Evolutionary conservation across 2,113 vertebrate species (phyloP), one percentile per base, ranked within the genome.

Genomic region (Brachyhypopomus gauderio): DNA sequence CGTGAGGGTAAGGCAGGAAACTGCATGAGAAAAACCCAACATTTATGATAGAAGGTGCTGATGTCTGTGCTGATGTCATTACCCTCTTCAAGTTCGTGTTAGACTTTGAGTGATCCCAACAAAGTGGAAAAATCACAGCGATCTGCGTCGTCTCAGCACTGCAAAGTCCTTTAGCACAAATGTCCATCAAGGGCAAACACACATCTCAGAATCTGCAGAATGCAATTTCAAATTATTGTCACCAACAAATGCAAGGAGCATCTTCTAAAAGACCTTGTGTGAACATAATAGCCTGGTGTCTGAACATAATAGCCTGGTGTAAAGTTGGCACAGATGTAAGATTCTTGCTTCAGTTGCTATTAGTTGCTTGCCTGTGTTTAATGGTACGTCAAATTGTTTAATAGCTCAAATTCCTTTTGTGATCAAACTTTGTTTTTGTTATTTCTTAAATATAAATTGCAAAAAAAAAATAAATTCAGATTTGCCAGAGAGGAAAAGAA

Each of bases 1-100:
- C 19, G 34, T 41, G 77, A 71, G 52, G 66, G 77, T 58, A 67
- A 52, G 77, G 58, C 64, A 69, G 77, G 52, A 71, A 70, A 38
- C 55, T 58, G 63, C 2, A 30, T 60, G 23, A 59, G 7, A 77
- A 30, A 70, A 34, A 59, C 23, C 66, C n/a, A 60, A 22, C 34
- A 41, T 22, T 27, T 70, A 25, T 70, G 30, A 67, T 36, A 67
- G 36, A 67, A 70, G 38, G 3, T 14, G 69, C 52, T 70, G 52
- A 34, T 38, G 23, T 58, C 17, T 36, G 17, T 27, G 20, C 27
- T 30, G 30, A 48, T 67, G 75, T 77, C 30, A 30, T n/a, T 41
- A 66, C 22, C 14, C 19, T 5, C 59, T 41, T 17, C 20, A 62
- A 66, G 27, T 55, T 66, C 45, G 16, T 30, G 14, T 34, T 17